Base-by-base conservation (phyloP, 2,888 invertebrate genomes). In the Idaea dimidiata region DNA sequence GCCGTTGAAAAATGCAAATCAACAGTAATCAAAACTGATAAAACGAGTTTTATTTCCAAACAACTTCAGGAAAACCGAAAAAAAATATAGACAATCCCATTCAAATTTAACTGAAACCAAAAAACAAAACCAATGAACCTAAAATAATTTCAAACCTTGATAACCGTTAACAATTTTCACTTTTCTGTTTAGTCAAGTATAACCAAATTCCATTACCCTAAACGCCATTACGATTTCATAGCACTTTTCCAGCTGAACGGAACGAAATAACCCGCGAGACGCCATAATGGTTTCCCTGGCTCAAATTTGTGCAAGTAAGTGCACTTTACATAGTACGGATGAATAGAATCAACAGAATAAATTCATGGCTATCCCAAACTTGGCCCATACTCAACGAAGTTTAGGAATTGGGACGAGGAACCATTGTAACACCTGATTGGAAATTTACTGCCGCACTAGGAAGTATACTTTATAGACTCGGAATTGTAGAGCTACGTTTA, bases 291-390 rank as follows among this genome's bases (percentile, higher is more conserved):
- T 78, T 76, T 77, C 71, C 70, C 70, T 77, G 72, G 77, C 74
- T 80, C 74, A 80, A 83, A 81, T 82, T 81, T 82, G 79, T 82
- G 80, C 81, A 79, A 82, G 79, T 82, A 81, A 84, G 79, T 83
- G 83, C 83, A 83, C 81, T 81, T 79, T 79, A 79, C 78, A 74
- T 75, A 73, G 71, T 71, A 75, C 66, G 72, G 72, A 80, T 84
- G 85, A 87, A 87, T 84, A 75, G 80, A 78, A 75, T 74, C 75
- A 76, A 79, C 79, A 80, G 82, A 86, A 83, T 87, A 87, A 43
- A 85, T 86, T 84, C 81, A 87, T 84, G 75, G 72, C 70, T 68
- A 65, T 68, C 68, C 67, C 76, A 72, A 83, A 84, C 82, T 86
- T 86, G 84, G 86, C 83, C 78, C 80, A 73, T 74, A 76, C 74